phyloP scores from a whole-genome alignment of 2,888 invertebrate species.

The Caenorhabditis auriculariae region DNA sequence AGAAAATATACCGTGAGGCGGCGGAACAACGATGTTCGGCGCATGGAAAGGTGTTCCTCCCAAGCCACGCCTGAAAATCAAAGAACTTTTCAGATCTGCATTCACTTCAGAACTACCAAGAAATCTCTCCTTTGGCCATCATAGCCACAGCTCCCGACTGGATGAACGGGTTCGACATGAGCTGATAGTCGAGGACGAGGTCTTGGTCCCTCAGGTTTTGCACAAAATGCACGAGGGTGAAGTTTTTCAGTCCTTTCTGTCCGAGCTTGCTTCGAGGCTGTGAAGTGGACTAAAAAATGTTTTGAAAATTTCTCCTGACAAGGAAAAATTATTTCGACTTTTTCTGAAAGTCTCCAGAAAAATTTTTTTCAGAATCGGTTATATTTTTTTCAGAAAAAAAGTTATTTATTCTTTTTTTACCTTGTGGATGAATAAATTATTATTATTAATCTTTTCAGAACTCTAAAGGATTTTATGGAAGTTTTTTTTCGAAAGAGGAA shows the following conservation, averaged over 20 bases:
- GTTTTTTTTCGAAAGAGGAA: too few species aligned
- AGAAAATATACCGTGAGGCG: constrained; percentile 49
- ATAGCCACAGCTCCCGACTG: constrained; percentile 57
- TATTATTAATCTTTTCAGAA: too few species aligned
- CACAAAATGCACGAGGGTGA: constrained; percentile 56
- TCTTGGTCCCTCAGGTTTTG: constrained; percentile 48
- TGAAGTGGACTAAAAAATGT: too few species aligned
- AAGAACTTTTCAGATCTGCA: too few species aligned
- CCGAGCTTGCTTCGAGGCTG: constrained; percentile 13
- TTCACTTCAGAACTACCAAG: constrained; percentile 25
- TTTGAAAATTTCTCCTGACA: too few species aligned
- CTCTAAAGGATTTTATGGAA: too few species aligned
- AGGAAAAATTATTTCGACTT: too few species aligned
- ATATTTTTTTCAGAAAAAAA: too few species aligned
- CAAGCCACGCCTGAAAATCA: constrained; percentile 39
- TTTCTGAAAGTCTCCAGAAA: too few species aligned
- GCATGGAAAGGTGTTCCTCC: constrained; percentile 61
- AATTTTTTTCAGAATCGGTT: too few species aligned
- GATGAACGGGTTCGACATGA: constrained; percentile 55
- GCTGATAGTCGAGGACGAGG: constrained; percentile 56
- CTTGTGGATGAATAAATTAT: too few species aligned
- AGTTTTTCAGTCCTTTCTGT: constrained; percentile 32
- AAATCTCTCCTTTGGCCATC: constrained; percentile 60
- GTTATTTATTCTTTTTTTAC: too few species aligned
- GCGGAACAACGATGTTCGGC: constrained; percentile 56